phyloP scores from a whole-genome alignment of 2,113 vertebrate species.

The Leucopsar rothschildi region DNA sequence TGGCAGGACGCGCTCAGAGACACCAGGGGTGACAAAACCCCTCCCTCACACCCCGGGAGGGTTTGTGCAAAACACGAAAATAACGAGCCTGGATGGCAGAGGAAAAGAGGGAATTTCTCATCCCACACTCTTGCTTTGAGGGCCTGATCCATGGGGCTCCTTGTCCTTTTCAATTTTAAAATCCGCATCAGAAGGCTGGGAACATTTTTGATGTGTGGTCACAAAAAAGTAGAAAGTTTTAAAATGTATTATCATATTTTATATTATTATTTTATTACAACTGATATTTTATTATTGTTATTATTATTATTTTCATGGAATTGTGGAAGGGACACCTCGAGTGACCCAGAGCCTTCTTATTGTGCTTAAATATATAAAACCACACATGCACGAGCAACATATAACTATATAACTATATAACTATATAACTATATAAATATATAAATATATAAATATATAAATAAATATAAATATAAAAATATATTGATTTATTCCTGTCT shows the following conservation, averaged over 20 bases:
- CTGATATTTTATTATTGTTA: too few relatives aligned
- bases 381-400: not conserved
- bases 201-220: rapidly evolving
- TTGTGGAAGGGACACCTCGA: not conserved
- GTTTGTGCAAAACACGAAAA: rapidly evolving
- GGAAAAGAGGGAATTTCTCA: not conserved
- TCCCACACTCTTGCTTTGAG: not conserved
- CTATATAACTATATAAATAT: too few relatives aligned
- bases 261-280: too few relatives aligned
- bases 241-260: too few relatives aligned
- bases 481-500: too few relatives aligned
- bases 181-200: not conserved
- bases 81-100: too few relatives aligned
- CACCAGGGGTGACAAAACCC: too few relatives aligned
- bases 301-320: not conserved
- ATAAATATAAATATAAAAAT: too few relatives aligned
- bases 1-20: rapidly evolving
- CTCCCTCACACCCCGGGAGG: too few relatives aligned
- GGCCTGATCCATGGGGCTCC: rapidly evolving
- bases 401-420: too few relatives aligned
- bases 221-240: not conserved
- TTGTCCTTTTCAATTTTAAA: not conserved
- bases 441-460: too few relatives aligned
- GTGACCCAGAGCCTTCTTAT: not conserved
- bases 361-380: not conserved